These are phyloP conservation scores for Hippocampus guttulatus DNA, from an alignment of 2,113 vertebrate species.

Conservation along the genomic window DNA sequence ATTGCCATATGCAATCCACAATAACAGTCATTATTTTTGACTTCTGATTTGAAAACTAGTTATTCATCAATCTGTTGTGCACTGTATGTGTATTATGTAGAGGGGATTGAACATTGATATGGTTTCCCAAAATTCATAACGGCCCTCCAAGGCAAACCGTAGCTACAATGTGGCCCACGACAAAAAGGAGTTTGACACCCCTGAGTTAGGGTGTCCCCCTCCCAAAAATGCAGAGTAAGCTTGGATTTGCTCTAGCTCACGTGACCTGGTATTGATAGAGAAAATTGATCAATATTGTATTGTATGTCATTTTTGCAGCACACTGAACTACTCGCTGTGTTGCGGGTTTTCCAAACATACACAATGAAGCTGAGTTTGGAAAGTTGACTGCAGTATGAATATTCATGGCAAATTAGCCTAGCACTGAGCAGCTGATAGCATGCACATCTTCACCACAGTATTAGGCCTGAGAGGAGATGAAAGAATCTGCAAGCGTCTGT, in stretches of 20 bases:
- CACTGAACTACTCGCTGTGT: background rate
- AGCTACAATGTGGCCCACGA: no score
- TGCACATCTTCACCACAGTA: slow-evolving; percentile 31
- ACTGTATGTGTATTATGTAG: no score
- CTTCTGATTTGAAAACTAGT: no score
- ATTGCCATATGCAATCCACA: no score
- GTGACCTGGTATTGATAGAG: background rate
- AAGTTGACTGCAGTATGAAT: slow-evolving; percentile 69
- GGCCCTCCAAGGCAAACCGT: no score
- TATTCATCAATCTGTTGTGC: no score
- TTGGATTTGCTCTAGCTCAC: background rate
- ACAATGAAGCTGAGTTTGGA: slow-evolving; percentile 73
- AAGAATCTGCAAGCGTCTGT: slow-evolving; percentile 63
- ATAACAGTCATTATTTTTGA: no score
- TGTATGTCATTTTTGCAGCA: background rate
- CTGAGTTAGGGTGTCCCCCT: no score
- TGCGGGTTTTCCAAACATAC: slow-evolving; percentile 44
- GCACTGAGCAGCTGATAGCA: slow-evolving; percentile 52
- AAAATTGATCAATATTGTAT: background rate
- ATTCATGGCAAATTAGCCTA: slow-evolving; percentile 70
- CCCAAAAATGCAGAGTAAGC: background rate
- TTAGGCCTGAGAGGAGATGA: slow-evolving; percentile 68
- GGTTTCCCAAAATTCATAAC: no score
- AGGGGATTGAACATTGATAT: no score
- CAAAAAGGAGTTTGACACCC: no score